phyloP scores from a whole-genome alignment of 2,113 vertebrate genomes.

The Psephotus haematonotus region DNA sequence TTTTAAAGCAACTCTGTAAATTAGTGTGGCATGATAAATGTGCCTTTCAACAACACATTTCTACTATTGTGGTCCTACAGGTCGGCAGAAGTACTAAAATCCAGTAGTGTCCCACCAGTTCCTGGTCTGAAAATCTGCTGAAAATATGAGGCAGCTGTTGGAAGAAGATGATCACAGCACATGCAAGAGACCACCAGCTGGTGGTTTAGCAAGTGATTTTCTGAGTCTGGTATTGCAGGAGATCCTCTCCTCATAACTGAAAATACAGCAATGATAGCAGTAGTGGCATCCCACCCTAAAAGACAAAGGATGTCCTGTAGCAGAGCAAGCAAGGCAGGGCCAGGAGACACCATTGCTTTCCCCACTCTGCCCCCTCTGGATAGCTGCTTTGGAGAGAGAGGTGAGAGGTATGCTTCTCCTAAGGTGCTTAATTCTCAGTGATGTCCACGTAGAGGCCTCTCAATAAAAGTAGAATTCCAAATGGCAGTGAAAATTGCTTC shows the following conservation, averaged over 20 bases:
- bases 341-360: not conserved
- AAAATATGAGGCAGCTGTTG: not conserved
- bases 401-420: not conserved
- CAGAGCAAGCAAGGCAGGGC: not conserved
- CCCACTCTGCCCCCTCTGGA: not conserved
- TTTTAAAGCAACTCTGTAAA: not conserved
- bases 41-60: not conserved
- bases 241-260: not conserved
- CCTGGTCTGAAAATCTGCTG: not conserved
- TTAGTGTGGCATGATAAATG: not conserved
- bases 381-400: not conserved
- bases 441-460: not conserved
- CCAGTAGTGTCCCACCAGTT: not conserved
- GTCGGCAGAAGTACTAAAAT: not conserved
- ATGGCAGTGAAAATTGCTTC: not conserved
- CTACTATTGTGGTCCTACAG: not conserved
- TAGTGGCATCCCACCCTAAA: not conserved
- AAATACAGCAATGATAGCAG: not conserved
- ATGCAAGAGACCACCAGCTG: not conserved
- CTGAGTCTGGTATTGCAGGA: not conserved
- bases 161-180: not conserved
- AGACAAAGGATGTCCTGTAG: not conserved
- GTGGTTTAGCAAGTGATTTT: not conserved
- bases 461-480: not conserved
- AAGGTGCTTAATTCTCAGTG: not conserved